phyloP scores from a whole-genome alignment of 2,888 invertebrate species.

The Pristionchus maxplancki region DNA sequence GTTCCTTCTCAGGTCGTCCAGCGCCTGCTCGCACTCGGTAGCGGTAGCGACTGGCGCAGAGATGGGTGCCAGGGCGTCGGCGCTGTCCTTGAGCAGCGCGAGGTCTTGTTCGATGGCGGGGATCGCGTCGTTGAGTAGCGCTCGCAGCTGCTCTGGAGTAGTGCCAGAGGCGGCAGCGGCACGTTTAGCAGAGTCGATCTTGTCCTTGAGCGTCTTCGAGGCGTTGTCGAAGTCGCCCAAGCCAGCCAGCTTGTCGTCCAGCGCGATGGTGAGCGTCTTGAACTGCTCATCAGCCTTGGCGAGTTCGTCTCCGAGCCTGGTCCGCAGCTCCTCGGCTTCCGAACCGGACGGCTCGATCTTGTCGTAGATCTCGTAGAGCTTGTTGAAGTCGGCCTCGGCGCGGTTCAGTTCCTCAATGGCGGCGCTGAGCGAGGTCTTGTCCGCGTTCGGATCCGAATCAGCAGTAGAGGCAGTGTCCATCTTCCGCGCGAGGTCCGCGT shows the following conservation, averaged over 20 bases:
- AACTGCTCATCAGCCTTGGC: slow-evolving; percentile 56
- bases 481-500: slow-evolving; percentile 4
- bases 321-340: slow-evolving; percentile 56
- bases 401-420: slow-evolving; percentile 23
- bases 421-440: not conserved
- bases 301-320: slow-evolving; percentile 56
- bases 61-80: not conserved
- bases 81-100: slow-evolving; percentile 19
- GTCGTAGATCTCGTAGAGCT: slow-evolving; percentile 43
- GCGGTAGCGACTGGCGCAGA: slow-evolving; percentile 42
- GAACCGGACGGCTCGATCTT: slow-evolving; percentile 21
- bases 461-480: not conserved
- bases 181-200: not conserved
- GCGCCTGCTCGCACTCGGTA: slow-evolving; percentile 55
- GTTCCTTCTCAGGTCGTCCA: slow-evolving; percentile 53
- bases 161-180: not conserved
- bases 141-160: slow-evolving; percentile 21
- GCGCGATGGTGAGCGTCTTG: slow-evolving; percentile 41
- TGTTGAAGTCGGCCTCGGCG: slow-evolving; percentile 30
- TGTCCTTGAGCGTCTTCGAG: not conserved
- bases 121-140: not conserved
- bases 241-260: slow-evolving; percentile 44
- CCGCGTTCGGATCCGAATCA: slow-evolving; percentile 2
- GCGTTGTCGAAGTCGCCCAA: not conserved
- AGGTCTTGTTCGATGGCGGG: not conserved